Percentiles rank a stretch among this genome's conserved stretches.
These are phyloP conservation scores for Paradoxurus hermaphroditus DNA, from an alignment of 2,113 vertebrate genomes.

Conservation along the genomic window DNA sequence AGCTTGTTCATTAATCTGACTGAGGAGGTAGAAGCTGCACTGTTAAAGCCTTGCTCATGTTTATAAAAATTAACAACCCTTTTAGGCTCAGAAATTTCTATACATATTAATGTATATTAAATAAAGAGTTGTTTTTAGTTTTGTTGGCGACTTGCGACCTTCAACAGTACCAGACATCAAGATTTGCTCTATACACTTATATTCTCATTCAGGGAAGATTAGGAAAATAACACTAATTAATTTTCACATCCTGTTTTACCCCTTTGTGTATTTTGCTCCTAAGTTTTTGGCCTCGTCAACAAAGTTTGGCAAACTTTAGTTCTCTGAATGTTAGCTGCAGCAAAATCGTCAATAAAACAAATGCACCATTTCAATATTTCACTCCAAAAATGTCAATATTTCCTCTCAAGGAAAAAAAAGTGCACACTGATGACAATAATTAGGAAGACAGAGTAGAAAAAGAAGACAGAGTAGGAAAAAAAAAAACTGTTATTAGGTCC, in stretches of 20 bases:
- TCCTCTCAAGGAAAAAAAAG: slow-evolving; percentile 70
- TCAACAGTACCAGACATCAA: slow-evolving; percentile 49
- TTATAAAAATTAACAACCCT: slow-evolving; percentile 25
- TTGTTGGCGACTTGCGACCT: slow-evolving; percentile 70
- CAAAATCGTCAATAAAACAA: slow-evolving; percentile 65
- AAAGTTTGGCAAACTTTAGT: slow-evolving; percentile 64
- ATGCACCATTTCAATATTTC: slow-evolving; percentile 42
- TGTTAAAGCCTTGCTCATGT: background rate
- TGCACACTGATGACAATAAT: slow-evolving; percentile 72
- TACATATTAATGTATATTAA: background rate
- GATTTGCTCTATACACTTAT: slow-evolving; percentile 70
- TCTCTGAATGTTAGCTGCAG: slow-evolving; percentile 51
- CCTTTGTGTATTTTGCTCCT: slow-evolving; percentile 72
- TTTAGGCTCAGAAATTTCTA: slow-evolving; percentile 35
- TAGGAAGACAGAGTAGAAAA: slow-evolving; percentile 68
- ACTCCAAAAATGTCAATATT: slow-evolving; percentile 77
- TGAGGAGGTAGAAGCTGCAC: background rate
- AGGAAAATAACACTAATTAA: slow-evolving; percentile 44
- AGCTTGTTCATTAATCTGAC: background rate
- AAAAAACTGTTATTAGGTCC: slow-evolving; percentile 71
- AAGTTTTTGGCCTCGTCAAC: slow-evolving; percentile 19
- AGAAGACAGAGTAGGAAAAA: slow-evolving; percentile 60
- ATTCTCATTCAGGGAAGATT: slow-evolving; percentile 35
- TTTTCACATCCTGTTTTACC: slow-evolving; percentile 54
- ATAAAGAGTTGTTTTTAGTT: background rate